Evolutionary conservation across 2,888 invertebrate genomes (phyloP).

Genomic region (Lagria hirta): DNA sequence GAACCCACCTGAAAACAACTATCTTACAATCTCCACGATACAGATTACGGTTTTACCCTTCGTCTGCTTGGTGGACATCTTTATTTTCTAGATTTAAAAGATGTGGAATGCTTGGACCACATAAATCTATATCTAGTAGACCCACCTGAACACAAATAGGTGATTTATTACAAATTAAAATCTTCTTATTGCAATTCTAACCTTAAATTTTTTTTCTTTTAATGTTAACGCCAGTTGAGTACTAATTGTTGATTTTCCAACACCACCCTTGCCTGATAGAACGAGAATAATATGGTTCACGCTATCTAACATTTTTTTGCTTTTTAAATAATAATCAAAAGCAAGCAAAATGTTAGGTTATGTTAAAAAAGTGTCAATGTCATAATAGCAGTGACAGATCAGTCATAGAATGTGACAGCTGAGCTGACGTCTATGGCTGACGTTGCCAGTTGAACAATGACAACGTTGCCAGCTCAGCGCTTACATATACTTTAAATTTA

Average conservation of each 20-base stretch:
- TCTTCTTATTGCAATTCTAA: conserved; percentile 24
- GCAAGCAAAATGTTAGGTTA: too few species aligned
- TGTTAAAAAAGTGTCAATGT: too few species aligned
- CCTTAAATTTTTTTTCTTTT: conserved; percentile 77
- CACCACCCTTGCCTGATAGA: conserved; percentile 98
- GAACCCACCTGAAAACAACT: conserved; percentile 74
- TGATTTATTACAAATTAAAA: not conserved
- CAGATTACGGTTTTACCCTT: conserved; percentile 61
- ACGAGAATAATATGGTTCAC: conserved; percentile 87
- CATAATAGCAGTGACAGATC: too few species aligned
- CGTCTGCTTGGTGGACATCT: conserved; percentile 84
- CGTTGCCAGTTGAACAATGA: too few species aligned
- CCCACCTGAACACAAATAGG: conserved; percentile 77
- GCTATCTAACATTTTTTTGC: conserved; percentile 73
- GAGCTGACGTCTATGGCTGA: too few species aligned
- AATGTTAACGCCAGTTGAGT: conserved; percentile 88
- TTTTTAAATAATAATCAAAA: too few species aligned
- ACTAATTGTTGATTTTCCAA: conserved; percentile 97
- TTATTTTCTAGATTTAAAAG: conserved; percentile 81
- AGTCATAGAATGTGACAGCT: too few species aligned
- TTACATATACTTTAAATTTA: too few species aligned
- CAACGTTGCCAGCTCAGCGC: too few species aligned
- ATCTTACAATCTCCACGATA: conserved; percentile 7
- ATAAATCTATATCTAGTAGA: conserved; percentile 88
- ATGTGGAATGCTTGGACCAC: conserved; percentile 93